Percentiles rank a stretch among this genome's conserved stretches.
Conservation (phyloP, 1,140 invertebrate genomes). For the Hyles vespertilio region DNA sequence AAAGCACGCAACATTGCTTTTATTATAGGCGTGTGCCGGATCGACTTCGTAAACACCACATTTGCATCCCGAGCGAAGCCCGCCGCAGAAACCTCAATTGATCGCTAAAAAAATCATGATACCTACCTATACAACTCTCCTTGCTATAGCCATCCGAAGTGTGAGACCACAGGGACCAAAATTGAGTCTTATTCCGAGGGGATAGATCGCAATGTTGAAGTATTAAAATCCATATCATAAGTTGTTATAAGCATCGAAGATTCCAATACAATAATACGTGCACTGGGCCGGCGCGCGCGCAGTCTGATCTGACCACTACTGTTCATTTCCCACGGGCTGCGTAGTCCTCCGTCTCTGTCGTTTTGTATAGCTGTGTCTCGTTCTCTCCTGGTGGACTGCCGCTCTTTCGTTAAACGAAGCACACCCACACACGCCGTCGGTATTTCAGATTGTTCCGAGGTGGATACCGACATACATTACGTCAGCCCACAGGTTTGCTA, state of each 20-base stretch:
- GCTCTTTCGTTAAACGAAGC: constrained; percentile 72
- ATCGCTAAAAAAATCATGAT: constrained; percentile 70
- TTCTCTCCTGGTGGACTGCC: constrained; percentile 62
- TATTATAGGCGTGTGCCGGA: constrained; percentile 55
- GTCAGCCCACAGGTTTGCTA: constrained; percentile 53
- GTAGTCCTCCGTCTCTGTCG: constrained; percentile 39
- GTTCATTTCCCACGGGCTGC: constrained; percentile 75
- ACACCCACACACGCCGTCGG: constrained; percentile 71
- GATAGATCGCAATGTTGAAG: constrained; percentile 29
- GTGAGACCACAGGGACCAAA: constrained; percentile 25
- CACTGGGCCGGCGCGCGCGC: constrained; percentile 71
- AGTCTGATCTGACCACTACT: constrained; percentile 74
- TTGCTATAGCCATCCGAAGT: constrained; percentile 33
- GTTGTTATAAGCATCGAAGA: constrained; percentile 42
- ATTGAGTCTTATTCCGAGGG: constrained; percentile 33
- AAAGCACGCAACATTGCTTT: constrained; percentile 36
- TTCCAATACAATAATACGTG: constrained; percentile 69
- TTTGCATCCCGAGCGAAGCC: constrained; percentile 60
- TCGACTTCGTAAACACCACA: constrained; percentile 53
- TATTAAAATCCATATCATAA: constrained; percentile 37
- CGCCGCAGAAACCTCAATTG: constrained; percentile 68
- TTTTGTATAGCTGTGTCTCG: constrained; percentile 44
- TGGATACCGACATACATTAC: constrained; percentile 65
- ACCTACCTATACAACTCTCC: constrained; percentile 47
- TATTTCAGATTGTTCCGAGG: constrained; percentile 69